phyloP scores from a whole-genome alignment of 2,797 vertebrate species.

The Sebastes steindachneri region DNA sequence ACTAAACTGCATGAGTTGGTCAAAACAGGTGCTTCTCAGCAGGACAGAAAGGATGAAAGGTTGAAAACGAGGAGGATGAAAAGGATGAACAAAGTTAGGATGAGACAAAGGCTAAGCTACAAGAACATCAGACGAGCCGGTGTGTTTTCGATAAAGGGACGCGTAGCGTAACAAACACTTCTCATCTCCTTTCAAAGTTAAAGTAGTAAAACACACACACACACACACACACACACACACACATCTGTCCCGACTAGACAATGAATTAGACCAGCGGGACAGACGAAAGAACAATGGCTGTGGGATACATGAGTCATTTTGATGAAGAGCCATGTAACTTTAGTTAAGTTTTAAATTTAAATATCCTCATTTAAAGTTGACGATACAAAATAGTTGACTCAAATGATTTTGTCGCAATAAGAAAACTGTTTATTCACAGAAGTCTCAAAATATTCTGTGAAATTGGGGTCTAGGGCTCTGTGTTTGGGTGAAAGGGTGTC shows the following conservation, averaged over 20 bases:
- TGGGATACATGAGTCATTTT: conserved; percentile 19
- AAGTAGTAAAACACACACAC: conserved; percentile 27
- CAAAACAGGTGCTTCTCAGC: conserved; percentile 77
- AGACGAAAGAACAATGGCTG: conserved; percentile 43
- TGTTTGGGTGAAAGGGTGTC: conserved; percentile 4
- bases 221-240: conserved; percentile 21
- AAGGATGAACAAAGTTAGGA: conserved; percentile 70
- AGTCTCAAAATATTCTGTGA: neutral
- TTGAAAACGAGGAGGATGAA: conserved; percentile 64
- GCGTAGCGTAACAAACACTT: conserved; percentile 57
- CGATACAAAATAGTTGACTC: neutral
- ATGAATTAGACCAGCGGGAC: conserved; percentile 39
- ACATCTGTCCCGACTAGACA: conserved; percentile 60
- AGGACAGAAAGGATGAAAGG: conserved; percentile 69
- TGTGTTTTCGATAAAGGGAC: conserved; percentile 63
- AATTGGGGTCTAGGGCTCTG: neutral
- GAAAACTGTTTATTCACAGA: neutral
- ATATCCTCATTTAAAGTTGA: neutral
- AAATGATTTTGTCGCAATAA: neutral
- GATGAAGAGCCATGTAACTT: conserved; percentile 10
- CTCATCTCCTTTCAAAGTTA: conserved; percentile 55
- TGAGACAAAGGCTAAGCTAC: conserved; percentile 70
- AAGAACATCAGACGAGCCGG: conserved; percentile 75
- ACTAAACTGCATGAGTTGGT: conserved; percentile 60
- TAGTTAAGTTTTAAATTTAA: conserved; percentile 3